phyloP scores from a whole-genome alignment of 1,140 invertebrate species.

The Zaprionus nigranus region DNA sequence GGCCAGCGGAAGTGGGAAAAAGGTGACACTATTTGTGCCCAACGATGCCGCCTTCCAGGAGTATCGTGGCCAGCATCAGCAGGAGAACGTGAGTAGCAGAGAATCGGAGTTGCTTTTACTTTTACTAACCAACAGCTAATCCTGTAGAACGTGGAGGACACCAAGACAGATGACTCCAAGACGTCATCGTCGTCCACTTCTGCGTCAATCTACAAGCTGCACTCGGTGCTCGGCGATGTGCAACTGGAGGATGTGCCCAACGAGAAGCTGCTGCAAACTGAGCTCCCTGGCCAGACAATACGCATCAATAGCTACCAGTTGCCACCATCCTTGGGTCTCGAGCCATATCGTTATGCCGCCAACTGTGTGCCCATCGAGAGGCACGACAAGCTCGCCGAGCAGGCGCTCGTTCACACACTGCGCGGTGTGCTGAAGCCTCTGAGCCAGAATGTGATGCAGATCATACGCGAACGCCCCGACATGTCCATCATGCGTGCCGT shows the following conservation, averaged over 20 bases:
- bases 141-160: slow-evolving; percentile 67
- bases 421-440: slow-evolving; percentile 87
- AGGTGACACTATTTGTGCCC: slow-evolving; percentile 86
- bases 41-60: slow-evolving; percentile 86
- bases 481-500: slow-evolving; percentile 82
- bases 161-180: slow-evolving; percentile 60
- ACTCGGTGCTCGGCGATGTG: slow-evolving; percentile 84
- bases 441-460: slow-evolving; percentile 83
- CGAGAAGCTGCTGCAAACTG: slow-evolving; percentile 84
- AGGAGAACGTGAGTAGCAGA: slow-evolving; percentile 67
- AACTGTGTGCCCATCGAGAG: slow-evolving; percentile 86
- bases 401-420: slow-evolving; percentile 89
- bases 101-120: neutral
- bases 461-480: slow-evolving; percentile 84
- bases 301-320: slow-evolving; percentile 87
- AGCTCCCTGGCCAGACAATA: slow-evolving; percentile 85
- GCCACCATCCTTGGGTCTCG: slow-evolving; percentile 77
- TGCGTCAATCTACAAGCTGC: slow-evolving; percentile 78
- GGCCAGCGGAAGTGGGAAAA: slow-evolving; percentile 80
- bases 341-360: slow-evolving; percentile 84
- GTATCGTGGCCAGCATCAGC: slow-evolving; percentile 74
- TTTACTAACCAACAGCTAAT: neutral
- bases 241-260: slow-evolving; percentile 85
- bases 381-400: slow-evolving; percentile 86
- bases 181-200: slow-evolving; percentile 16